Evolutionary conservation across 2,797 vertebrate genomes (phyloP).

Genomic region (Sebastes minor): DNA sequence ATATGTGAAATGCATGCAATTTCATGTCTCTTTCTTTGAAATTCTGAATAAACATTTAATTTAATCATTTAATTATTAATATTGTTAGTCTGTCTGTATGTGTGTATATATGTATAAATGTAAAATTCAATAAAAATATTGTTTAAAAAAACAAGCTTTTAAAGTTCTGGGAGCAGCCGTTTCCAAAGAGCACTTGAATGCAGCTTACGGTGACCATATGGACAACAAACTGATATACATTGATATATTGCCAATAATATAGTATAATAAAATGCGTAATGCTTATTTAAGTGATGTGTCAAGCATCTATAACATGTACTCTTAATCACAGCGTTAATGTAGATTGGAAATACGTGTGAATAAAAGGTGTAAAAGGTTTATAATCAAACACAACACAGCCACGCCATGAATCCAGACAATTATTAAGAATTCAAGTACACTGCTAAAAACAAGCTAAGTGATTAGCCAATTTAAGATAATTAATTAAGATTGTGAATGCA

Average conservation of each 20-base stretch:
- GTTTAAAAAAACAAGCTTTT: background rate
- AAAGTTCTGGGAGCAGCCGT: background rate
- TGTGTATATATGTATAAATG: too few relatives aligned
- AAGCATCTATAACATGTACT: background rate
- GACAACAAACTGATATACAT: slow-evolving; percentile 29
- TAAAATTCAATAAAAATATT: background rate
- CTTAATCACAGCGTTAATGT: background rate
- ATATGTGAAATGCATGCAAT: too few relatives aligned
- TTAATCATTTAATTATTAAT: too few relatives aligned
- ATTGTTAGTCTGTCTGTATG: too few relatives aligned
- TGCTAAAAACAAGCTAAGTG: background rate
- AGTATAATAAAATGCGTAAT: background rate
- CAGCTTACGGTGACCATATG: slow-evolving; percentile 28
- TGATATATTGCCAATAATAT: too few relatives aligned
- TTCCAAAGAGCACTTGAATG: slow-evolving; percentile 36
- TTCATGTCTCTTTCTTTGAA: too few relatives aligned
- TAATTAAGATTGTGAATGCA: background rate
- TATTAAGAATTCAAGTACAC: slow-evolving; percentile 71
- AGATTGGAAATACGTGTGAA: background rate
- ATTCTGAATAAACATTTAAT: too few relatives aligned
- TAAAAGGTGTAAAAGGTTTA: slow-evolving; percentile 24
- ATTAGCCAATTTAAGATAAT: slow-evolving; percentile 30
- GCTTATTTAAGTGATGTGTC: background rate
- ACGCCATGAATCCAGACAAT: slow-evolving; percentile 71
- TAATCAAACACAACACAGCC: background rate